Evolutionary conservation across 2,113 vertebrate species (phyloP).

Genomic region (Myrmecobius fasciatus): DNA sequence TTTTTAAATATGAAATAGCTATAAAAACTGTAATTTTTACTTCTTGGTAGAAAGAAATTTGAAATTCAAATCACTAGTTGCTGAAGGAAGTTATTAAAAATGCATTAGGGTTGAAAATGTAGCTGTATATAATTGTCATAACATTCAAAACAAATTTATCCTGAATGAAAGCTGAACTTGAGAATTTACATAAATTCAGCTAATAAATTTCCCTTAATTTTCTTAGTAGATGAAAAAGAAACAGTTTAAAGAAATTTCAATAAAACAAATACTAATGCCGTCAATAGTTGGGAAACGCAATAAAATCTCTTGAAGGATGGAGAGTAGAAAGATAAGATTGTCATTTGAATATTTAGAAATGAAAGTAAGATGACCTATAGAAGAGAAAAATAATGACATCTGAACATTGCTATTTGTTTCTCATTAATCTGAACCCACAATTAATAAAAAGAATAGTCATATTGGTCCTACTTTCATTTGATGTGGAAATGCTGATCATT

Average conservation of each 20-base stretch:
- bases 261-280: slow-evolving; percentile 57
- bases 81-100: slow-evolving; percentile 85
- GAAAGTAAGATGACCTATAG: neutral
- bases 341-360: neutral
- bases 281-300: slow-evolving; percentile 36
- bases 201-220: slow-evolving; percentile 81
- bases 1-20: slow-evolving; percentile 76
- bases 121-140: slow-evolving; percentile 82
- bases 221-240: slow-evolving; percentile 72
- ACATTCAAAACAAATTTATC: slow-evolving; percentile 84
- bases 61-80: slow-evolving; percentile 84
- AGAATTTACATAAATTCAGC: slow-evolving; percentile 81
- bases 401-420: neutral
- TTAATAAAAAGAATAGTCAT: neutral
- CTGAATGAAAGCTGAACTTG: slow-evolving; percentile 78
- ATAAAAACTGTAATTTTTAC: slow-evolving; percentile 76
- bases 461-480: neutral
- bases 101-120: slow-evolving; percentile 84
- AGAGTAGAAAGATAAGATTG: slow-evolving; percentile 26
- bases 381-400: neutral
- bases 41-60: slow-evolving; percentile 81
- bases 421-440: neutral
- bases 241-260: slow-evolving; percentile 60
- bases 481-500: neutral
- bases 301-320: neutral